Conservation (phyloP, 2,888 invertebrate species). For the Dioctria rufipes region DNA sequence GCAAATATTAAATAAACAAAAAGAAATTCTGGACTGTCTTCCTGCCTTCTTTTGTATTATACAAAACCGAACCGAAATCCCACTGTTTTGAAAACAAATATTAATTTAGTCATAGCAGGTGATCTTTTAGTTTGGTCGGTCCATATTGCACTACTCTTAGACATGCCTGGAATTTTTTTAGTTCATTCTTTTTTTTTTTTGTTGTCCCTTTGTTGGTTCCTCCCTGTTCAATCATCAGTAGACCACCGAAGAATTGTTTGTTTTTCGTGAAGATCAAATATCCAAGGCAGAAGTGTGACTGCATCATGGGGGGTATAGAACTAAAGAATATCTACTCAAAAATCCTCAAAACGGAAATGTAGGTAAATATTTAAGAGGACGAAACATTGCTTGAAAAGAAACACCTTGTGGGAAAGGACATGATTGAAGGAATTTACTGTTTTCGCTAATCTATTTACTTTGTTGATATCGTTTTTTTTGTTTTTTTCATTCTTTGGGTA, state of each 20-base stretch:
- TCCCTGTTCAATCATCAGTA: slow-evolving; percentile 20
- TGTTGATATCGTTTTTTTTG: not conserved
- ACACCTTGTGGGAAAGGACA: slow-evolving; percentile 31
- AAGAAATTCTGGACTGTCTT: too few species aligned
- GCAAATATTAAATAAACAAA: slow-evolving; percentile 6
- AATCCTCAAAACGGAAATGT: slow-evolving; percentile 21
- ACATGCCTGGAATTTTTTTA: not conserved
- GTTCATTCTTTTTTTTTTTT: too few species aligned
- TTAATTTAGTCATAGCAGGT: slow-evolving; percentile 47
- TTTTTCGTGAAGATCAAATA: slow-evolving; percentile 18
- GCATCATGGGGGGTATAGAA: slow-evolving; percentile 26
- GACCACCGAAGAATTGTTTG: slow-evolving; percentile 36
- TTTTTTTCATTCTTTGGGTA: too few species aligned
- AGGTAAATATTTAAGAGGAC: slow-evolving; percentile 8
- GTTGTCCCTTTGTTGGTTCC: not conserved
- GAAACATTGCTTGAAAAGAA: slow-evolving; percentile 7
- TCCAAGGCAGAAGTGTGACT: slow-evolving; percentile 24
- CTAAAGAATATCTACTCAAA: not conserved
- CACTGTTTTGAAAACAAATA: slow-evolving; percentile 39
- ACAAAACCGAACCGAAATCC: slow-evolving; percentile 2
- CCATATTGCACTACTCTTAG: not conserved
- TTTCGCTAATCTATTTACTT: slow-evolving; percentile 13
- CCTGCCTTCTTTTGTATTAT: not conserved
- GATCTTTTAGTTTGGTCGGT: slow-evolving; percentile 1
- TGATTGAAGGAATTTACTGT: too few species aligned